These are phyloP conservation scores for Rhogogaster chlorosoma DNA, from an alignment of 2,888 invertebrate genomes.

Conservation along the genomic window DNA sequence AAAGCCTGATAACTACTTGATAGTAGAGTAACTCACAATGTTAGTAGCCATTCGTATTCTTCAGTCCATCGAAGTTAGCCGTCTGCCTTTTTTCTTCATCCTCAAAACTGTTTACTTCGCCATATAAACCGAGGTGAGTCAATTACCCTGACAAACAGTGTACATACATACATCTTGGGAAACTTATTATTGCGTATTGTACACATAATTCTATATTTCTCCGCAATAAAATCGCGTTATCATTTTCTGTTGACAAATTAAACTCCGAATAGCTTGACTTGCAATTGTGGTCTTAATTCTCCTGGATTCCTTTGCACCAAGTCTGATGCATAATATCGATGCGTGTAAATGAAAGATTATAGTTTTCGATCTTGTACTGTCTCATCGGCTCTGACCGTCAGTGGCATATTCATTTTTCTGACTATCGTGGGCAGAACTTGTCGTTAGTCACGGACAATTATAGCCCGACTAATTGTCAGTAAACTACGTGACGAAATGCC, in stretches of 20 bases:
- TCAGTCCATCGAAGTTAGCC: slow-evolving; percentile 13
- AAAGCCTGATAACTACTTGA: slow-evolving; percentile 15
- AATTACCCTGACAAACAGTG: background rate
- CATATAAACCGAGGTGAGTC: background rate
- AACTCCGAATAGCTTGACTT: background rate
- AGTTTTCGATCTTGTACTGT: background rate
- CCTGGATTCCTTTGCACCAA: too few species aligned
- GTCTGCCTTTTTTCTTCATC: background rate
- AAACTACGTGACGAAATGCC: background rate
- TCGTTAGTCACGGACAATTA: too few species aligned
- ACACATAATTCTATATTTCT: background rate
- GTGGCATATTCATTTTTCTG: background rate
- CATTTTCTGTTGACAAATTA: background rate
- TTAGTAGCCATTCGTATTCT: slow-evolving; percentile 7
- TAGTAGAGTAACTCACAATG: background rate
- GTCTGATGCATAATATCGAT: background rate
- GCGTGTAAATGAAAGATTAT: background rate
- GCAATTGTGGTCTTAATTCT: too few species aligned
- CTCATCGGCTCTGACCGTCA: background rate
- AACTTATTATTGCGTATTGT: background rate
- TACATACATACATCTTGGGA: too few species aligned
- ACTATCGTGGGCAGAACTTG: background rate
- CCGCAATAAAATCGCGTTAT: background rate
- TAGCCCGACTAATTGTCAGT: background rate
- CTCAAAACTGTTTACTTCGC: background rate